A percentile compares a stretch with the other conserved stretches of the same genome.
Evolutionary conservation across 1,140 invertebrate genomes (phyloP).

Genomic region (Psix sp.): DNA sequence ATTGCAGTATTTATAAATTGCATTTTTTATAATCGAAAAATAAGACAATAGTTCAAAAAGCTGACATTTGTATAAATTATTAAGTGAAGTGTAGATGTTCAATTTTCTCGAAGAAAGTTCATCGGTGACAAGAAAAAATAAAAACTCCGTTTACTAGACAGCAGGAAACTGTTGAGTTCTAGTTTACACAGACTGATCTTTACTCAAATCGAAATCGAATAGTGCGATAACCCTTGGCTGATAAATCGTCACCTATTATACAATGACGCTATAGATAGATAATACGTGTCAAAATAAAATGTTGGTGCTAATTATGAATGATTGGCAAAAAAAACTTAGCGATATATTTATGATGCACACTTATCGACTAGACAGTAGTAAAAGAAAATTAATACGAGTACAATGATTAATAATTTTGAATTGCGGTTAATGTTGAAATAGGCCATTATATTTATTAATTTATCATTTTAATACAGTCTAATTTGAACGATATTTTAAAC

Average conservation of each 20-base stretch:
- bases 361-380: neutral
- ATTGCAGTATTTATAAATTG: too few species aligned
- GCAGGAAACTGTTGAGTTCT: too few species aligned
- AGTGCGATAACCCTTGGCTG: neutral
- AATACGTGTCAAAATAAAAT: neutral
- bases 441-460: too few species aligned
- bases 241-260: neutral
- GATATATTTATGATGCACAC: neutral
- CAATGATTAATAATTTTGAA: too few species aligned
- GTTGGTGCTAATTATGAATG: slow-evolving; percentile 1
- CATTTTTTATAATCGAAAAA: too few species aligned
- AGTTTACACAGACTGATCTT: neutral
- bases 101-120: too few species aligned
- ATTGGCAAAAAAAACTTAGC: neutral
- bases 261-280: slow-evolving; percentile 1
- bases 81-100: too few species aligned
- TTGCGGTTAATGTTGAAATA: slow-evolving; percentile 15
- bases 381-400: too few species aligned
- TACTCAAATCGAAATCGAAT: neutral
- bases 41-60: too few species aligned
- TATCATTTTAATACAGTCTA: slow-evolving; percentile 4
- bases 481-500: neutral
- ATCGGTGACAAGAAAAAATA: too few species aligned
- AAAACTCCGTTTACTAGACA: too few species aligned
- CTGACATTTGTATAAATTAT: too few species aligned